phyloP scores from a whole-genome alignment of 2,113 vertebrate species.

The Cottus gobio region DNA sequence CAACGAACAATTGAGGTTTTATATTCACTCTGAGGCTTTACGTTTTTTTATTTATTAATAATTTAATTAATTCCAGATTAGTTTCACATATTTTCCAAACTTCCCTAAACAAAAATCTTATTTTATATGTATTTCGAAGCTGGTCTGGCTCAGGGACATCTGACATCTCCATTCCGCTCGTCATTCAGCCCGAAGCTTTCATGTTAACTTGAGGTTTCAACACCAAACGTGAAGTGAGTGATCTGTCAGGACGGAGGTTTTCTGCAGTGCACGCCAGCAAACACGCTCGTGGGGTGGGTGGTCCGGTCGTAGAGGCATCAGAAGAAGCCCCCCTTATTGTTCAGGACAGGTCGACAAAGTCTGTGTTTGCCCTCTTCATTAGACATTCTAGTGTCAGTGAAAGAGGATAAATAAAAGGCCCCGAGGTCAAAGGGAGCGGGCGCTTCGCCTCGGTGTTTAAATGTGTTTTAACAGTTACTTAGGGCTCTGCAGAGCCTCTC shows the following conservation, averaged over 20 bases:
- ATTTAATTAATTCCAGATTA: neutral
- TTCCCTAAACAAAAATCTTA: neutral
- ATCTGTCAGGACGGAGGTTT: neutral
- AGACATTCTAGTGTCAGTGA: slow-evolving; percentile 81
- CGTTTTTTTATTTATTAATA: no score
- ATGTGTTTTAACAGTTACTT: slow-evolving; percentile 83
- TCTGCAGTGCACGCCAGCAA: slow-evolving; percentile 62
- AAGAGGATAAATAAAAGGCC: slow-evolving; percentile 73
- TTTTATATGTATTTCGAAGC: neutral
- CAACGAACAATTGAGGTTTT: neutral
- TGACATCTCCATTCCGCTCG: neutral
- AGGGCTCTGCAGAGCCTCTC: slow-evolving; percentile 53
- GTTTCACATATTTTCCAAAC: neutral
- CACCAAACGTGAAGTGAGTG: slow-evolving; percentile 3
- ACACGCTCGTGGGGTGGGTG: slow-evolving; percentile 72
- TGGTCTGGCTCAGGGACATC: neutral
- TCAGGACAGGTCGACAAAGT: slow-evolving; percentile 51
- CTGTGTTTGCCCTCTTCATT: slow-evolving; percentile 84
- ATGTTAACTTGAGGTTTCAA: neutral
- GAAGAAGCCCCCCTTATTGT: slow-evolving; percentile 58
- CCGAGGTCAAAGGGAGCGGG: slow-evolving; percentile 75
- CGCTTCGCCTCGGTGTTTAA: slow-evolving; percentile 70
- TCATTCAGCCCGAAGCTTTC: neutral
- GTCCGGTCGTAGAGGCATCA: slow-evolving; percentile 56
- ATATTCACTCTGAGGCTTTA: neutral